phyloP scores from a whole-genome alignment of 1,140 invertebrate species.

The Elysia chlorotica region DNA sequence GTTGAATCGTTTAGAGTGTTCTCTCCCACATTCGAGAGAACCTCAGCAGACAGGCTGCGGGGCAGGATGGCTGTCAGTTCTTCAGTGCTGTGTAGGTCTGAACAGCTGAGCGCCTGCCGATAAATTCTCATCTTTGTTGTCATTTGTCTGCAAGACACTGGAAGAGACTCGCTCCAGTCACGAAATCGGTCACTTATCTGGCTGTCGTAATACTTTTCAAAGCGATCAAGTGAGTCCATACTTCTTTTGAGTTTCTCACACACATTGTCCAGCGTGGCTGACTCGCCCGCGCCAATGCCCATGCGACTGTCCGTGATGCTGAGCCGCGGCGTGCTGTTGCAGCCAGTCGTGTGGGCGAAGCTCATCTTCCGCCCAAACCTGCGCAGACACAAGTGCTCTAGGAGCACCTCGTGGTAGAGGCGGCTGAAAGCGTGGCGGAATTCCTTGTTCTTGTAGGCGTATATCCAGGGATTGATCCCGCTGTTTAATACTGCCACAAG shows the following conservation, averaged over 20 bases:
- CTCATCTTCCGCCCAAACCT: neutral
- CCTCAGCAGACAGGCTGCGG: neutral
- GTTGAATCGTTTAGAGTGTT: neutral
- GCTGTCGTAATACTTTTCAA: neutral
- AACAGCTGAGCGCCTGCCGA: neutral
- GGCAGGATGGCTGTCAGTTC: neutral
- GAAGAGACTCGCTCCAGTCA: neutral
- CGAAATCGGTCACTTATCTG: neutral
- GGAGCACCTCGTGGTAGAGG: constrained; percentile 46
- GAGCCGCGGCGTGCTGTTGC: constrained; percentile 8
- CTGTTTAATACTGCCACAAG: constrained; percentile 69
- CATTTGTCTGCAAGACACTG: neutral
- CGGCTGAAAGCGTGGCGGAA: constrained; percentile 69
- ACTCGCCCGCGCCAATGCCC: neutral
- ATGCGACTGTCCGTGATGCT: constrained; percentile 17
- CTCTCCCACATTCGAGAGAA: neutral
- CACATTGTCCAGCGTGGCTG: neutral
- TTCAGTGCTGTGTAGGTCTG: neutral
- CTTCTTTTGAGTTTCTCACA: constrained; percentile 2
- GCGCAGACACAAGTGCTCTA: neutral
- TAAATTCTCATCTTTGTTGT: neutral
- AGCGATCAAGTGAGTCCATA: neutral
- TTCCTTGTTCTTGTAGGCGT: constrained; percentile 72
- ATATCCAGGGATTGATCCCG: constrained; percentile 72
- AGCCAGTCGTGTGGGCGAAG: neutral